Conservation (phyloP, 2,797 vertebrate species). For the Acanthopagrus latus region DNA sequence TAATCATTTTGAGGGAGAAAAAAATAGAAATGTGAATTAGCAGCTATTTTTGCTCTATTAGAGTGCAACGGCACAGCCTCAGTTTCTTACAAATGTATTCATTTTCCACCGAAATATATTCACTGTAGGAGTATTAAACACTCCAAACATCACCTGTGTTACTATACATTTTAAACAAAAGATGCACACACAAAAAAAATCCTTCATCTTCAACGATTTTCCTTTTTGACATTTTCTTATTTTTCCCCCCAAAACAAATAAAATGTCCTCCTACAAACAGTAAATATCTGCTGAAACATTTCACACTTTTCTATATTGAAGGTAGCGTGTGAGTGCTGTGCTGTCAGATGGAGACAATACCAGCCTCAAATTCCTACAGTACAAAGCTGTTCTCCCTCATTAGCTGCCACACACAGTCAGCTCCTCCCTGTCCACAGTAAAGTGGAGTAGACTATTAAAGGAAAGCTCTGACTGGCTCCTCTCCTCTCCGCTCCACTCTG, state of each 20-base stretch:
- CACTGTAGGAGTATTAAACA: constrained; percentile 9
- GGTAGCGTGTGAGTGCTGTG: constrained; percentile 29
- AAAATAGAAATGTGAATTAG: constrained; percentile 71
- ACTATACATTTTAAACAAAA: constrained; percentile 6
- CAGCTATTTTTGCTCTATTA: constrained; percentile 61
- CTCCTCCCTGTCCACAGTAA: constrained; percentile 67
- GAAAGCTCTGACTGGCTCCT: constrained; percentile 72
- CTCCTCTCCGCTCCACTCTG: constrained; percentile 54
- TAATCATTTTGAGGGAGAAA: constrained; percentile 56
- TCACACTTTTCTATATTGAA: constrained; percentile 34
- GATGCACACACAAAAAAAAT: neutral
- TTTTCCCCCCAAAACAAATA: constrained; percentile 12
- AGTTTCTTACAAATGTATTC: constrained; percentile 34
- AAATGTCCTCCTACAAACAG: constrained; percentile 6
- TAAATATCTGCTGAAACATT: constrained; percentile 13
- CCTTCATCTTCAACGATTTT: neutral
- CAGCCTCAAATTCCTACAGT: constrained; percentile 66
- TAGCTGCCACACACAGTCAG: constrained; percentile 69
- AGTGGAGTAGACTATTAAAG: constrained; percentile 77
- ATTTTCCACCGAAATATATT: constrained; percentile 25
- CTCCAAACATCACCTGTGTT: constrained; percentile 16
- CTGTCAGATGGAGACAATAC: constrained; percentile 72
- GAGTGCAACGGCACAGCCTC: constrained; percentile 26
- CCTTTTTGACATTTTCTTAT: neutral
- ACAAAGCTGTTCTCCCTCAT: constrained; percentile 73